Evolutionary conservation across 2,888 invertebrate genomes (phyloP).

Genomic region (Thymelicus acteon): DNA sequence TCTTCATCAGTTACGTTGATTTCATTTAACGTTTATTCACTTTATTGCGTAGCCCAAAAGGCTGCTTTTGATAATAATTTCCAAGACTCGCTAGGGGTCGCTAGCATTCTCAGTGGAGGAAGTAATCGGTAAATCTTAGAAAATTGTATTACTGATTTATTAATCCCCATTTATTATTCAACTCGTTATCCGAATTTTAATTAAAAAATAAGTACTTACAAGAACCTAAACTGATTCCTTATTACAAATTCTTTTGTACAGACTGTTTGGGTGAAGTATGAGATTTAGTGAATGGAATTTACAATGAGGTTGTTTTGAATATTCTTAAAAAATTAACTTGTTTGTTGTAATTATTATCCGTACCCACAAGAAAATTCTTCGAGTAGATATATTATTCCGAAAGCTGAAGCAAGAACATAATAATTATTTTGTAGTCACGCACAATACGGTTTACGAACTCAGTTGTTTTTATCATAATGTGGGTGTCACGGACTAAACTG

Average conservation of each 20-base stretch:
- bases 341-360: neutral
- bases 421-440: too few species aligned
- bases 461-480: too few species aligned
- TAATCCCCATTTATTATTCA: neutral
- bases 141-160: conserved; percentile 8
- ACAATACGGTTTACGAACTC: too few species aligned
- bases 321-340: conserved; percentile 2
- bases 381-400: too few species aligned
- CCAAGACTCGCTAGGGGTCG: too few species aligned
- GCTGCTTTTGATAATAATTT: too few species aligned
- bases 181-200: neutral
- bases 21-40: too few species aligned
- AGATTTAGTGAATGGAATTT: conserved; percentile 12
- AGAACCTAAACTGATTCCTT: neutral
- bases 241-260: conserved; percentile 9
- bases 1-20: too few species aligned
- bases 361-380: too few species aligned
- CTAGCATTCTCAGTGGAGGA: neutral
- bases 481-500: too few species aligned
- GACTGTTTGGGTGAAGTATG: neutral
- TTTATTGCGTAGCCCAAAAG: too few species aligned
- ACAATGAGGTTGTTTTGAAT: conserved; percentile 8
- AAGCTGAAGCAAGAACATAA: too few species aligned
- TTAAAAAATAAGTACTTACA: conserved; percentile 5
- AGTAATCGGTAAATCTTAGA: neutral